Conservation (phyloP, 1,140 invertebrate species). For the Druon quercuslanigerum region DNA sequence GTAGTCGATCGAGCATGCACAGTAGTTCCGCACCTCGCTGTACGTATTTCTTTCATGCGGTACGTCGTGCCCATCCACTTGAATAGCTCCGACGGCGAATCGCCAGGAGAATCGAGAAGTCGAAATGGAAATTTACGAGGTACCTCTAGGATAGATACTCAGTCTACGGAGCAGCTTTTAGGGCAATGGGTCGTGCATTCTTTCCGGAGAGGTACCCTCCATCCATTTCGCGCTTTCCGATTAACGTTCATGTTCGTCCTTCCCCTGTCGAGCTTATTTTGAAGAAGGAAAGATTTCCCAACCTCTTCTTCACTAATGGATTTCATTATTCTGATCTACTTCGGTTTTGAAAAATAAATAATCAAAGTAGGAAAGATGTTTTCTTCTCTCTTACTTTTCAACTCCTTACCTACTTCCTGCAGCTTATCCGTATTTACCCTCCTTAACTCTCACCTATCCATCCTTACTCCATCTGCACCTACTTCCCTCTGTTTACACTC, state of each 20-base stretch:
- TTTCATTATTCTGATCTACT: no score
- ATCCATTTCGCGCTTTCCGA: slow-evolving; percentile 53
- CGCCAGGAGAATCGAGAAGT: slow-evolving; percentile 59
- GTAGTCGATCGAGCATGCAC: slow-evolving; percentile 50
- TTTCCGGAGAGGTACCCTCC: slow-evolving; percentile 47
- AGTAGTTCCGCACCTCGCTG: slow-evolving; percentile 32
- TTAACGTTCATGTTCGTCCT: slow-evolving; percentile 49
- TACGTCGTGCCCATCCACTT: slow-evolving; percentile 42
- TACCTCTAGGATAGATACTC: slow-evolving; percentile 58
- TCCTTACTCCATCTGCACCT: no score
- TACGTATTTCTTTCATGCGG: slow-evolving; percentile 51
- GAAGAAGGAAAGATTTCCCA: no score
- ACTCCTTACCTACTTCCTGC: no score
- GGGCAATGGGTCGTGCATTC: slow-evolving; percentile 66
- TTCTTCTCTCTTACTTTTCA: no score
- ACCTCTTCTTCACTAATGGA: no score
- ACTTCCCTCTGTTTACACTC: no score
- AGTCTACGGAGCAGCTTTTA: slow-evolving; percentile 60
- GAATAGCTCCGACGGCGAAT: slow-evolving; percentile 58
- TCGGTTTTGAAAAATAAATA: no score
- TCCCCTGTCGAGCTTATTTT: background rate
- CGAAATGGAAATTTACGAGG: slow-evolving; percentile 67
- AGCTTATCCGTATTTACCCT: no score
- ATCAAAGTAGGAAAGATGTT: no score
- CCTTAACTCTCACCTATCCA: no score